A percentile compares a stretch with the other conserved stretches of the same genome.
Conservation (phyloP, 2,888 invertebrate species). For the Campopleginae sp. region DNA sequence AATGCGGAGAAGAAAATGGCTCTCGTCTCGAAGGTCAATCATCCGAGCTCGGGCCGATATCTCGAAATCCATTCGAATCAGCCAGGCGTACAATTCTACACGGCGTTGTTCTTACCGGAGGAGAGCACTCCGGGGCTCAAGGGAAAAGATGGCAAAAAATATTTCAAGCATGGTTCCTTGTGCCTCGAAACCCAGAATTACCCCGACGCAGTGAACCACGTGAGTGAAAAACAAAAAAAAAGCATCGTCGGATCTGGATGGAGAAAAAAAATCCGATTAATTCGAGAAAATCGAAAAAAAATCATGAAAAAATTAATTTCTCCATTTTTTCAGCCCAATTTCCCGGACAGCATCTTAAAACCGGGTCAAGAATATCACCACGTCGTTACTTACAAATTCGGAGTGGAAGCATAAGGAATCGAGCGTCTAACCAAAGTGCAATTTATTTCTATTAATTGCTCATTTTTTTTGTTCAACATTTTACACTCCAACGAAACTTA, state of each 20-base stretch:
- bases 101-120: slow-evolving; percentile 90
- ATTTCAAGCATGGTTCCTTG: slow-evolving; percentile 92
- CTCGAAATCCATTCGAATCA: slow-evolving; percentile 94
- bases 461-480: slow-evolving; percentile 6
- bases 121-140: slow-evolving; percentile 84
- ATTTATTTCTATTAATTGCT: not conserved
- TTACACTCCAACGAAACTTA: too few relatives aligned
- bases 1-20: slow-evolving; percentile 81
- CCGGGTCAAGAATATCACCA: slow-evolving; percentile 91
- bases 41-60: slow-evolving; percentile 89
- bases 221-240: slow-evolving; percentile 83
- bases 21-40: slow-evolving; percentile 89
- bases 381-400: slow-evolving; percentile 91
- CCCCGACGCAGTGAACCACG: slow-evolving; percentile 95
- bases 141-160: slow-evolving; percentile 90
- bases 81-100: slow-evolving; percentile 96
- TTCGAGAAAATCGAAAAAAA: slow-evolving; percentile 62
- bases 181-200: slow-evolving; percentile 97
- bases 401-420: slow-evolving; percentile 78
- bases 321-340: slow-evolving; percentile 87
- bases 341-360: slow-evolving; percentile 90
- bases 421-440: not conserved
- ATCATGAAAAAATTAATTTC: not conserved
- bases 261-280: slow-evolving; percentile 16
- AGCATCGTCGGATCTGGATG: accelerated